Evolutionary conservation across 2,888 invertebrate species (phyloP).

Genomic region (Pherbina coryleti): DNA sequence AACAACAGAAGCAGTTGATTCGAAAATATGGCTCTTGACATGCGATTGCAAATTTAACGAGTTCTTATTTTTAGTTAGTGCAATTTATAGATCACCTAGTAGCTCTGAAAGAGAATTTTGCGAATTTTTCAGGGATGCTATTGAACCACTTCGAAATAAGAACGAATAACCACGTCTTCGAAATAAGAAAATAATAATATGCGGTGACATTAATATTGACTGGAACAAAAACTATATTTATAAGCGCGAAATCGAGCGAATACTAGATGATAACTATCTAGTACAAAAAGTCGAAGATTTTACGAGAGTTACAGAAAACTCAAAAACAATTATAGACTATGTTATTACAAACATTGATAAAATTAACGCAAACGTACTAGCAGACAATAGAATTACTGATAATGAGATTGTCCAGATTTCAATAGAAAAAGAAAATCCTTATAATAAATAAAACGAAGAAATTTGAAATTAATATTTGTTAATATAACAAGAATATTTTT

Average conservation of each 20-base stretch:
- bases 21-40: too few relatives aligned
- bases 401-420: too few relatives aligned
- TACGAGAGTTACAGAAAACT: constrained; percentile 19
- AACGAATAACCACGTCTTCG: too few relatives aligned
- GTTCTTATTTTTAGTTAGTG: neutral
- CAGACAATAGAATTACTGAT: too few relatives aligned
- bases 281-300: constrained; percentile 12
- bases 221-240: constrained; percentile 18
- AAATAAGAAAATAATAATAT: neutral
- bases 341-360: too few relatives aligned
- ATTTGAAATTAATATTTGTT: too few relatives aligned
- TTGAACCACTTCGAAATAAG: neutral
- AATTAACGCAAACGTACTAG: too few relatives aligned
- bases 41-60: too few relatives aligned
- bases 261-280: constrained; percentile 24
- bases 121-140: constrained; percentile 24
- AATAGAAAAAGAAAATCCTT: too few relatives aligned
- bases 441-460: too few relatives aligned
- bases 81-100: constrained; percentile 35
- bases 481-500: too few relatives aligned
- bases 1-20: too few relatives aligned
- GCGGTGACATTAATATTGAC: constrained; percentile 22
- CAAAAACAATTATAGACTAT: constrained; percentile 30
- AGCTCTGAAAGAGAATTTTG: constrained; percentile 35
- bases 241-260: constrained; percentile 22